Percentiles rank a stretch among this genome's conserved stretches.
Evolutionary conservation across 2,888 invertebrate species (phyloP).

Genomic region (Boloria euphrosyne): DNA sequence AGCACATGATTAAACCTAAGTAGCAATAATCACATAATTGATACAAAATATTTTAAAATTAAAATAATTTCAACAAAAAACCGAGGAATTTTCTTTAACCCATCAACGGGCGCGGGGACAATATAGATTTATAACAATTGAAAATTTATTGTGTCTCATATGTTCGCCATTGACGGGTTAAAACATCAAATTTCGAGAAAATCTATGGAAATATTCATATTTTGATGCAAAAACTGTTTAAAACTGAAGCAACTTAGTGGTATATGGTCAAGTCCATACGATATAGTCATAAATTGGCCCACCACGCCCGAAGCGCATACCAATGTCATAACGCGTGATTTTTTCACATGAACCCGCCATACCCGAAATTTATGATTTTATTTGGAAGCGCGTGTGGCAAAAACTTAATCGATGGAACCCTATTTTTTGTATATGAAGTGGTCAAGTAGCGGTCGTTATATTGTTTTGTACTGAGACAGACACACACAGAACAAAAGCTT

Average conservation of each 20-base stretch:
- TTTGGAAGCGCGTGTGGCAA: constrained; percentile 68
- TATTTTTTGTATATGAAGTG: constrained; percentile 24
- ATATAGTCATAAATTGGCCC: constrained; percentile 73
- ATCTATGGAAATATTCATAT: neutral
- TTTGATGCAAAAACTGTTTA: constrained; percentile 14
- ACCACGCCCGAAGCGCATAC: constrained; percentile 55
- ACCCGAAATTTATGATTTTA: constrained; percentile 74
- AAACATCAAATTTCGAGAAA: no score
- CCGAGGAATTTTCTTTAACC: no score
- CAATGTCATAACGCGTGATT: constrained; percentile 60
- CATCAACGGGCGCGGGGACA: no score
- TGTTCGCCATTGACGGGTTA: no score
- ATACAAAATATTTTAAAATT: no score
- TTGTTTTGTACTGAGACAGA: no score
- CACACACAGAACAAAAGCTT: neutral
- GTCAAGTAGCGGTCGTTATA: constrained; percentile 18
- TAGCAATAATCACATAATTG: no score
- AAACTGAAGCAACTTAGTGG: constrained; percentile 30
- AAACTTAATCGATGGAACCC: constrained; percentile 66
- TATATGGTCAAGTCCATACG: constrained; percentile 46
- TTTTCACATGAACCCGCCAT: constrained; percentile 65
- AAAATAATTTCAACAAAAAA: no score
- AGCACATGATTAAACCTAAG: no score
- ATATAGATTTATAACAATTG: no score
- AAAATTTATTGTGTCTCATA: no score